These are phyloP conservation scores for Bombus terrestris DNA, from an alignment of 1,140 invertebrate genomes.

Conservation along the genomic window DNA sequence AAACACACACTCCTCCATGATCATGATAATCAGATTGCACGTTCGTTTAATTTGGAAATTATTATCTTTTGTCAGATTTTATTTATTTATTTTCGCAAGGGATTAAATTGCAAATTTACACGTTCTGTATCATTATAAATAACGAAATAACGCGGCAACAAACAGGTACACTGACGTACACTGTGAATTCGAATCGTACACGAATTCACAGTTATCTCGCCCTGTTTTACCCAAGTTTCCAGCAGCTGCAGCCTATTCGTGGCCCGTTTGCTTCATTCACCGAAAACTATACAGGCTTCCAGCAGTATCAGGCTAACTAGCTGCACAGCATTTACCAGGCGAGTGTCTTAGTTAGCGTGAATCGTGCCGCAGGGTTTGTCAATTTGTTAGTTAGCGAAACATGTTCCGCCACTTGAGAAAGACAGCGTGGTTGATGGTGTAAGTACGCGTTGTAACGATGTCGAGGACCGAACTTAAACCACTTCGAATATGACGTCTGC, in stretches of 20 bases:
- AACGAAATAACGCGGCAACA: neutral
- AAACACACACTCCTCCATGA: neutral
- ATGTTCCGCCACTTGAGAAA: neutral
- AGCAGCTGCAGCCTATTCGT: neutral
- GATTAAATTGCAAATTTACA: neutral
- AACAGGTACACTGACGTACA: neutral
- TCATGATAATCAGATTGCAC: neutral
- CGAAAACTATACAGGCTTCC: neutral
- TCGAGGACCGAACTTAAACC: neutral
- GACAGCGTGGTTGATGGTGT: neutral
- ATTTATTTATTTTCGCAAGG: neutral
- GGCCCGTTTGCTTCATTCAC: neutral
- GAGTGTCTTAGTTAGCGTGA: too few relatives aligned
- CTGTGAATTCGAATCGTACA: neutral
- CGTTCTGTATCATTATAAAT: neutral
- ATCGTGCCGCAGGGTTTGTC: slow-evolving; percentile 14
- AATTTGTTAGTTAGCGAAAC: slow-evolving; percentile 17
- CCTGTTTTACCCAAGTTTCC: neutral
- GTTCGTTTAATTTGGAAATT: neutral
- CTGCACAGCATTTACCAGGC: neutral
- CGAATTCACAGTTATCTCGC: neutral
- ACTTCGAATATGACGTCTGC: neutral
- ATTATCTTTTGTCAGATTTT: neutral
- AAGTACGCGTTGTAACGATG: neutral
- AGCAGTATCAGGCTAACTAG: slow-evolving; percentile 9